Conservation (phyloP, 2,113 vertebrate genomes). For the Chamaetylas fuelleborni region DNA sequence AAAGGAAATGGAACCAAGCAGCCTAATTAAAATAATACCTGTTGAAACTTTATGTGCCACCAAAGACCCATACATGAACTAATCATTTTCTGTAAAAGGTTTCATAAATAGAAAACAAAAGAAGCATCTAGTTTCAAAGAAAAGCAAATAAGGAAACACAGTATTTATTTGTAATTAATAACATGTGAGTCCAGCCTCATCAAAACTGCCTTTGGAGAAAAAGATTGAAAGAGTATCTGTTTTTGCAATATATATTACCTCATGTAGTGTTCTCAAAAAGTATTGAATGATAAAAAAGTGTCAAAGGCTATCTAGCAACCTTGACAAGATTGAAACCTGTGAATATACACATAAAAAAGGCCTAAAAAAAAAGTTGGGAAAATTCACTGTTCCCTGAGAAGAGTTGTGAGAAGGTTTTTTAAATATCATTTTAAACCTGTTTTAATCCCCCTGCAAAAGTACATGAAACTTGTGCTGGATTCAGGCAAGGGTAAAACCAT, state of each 20-base stretch:
- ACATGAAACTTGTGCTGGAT: background rate
- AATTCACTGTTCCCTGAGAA: background rate
- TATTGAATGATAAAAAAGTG: background rate
- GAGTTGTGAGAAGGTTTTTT: background rate
- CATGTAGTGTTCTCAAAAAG: background rate
- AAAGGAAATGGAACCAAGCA: slow-evolving; percentile 26
- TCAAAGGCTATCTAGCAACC: background rate
- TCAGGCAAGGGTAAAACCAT: background rate
- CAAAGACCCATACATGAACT: background rate
- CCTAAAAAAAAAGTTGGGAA: background rate
- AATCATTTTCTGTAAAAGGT: slow-evolving; percentile 36
- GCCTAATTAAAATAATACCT: slow-evolving; percentile 60
- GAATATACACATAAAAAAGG: background rate
- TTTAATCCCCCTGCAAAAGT: background rate
- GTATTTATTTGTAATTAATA: background rate
- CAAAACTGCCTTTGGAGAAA: background rate
- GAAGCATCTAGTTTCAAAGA: background rate
- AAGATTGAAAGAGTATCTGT: background rate
- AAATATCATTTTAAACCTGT: background rate
- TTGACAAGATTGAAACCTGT: background rate
- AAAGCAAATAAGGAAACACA: background rate
- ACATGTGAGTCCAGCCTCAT: background rate
- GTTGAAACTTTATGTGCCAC: slow-evolving; percentile 11
- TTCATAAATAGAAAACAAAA: slow-evolving; percentile 45
- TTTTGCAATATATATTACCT: background rate